These are phyloP conservation scores for Phocoena sinus DNA, from an alignment of 2,113 vertebrate species.

Conservation along the genomic window DNA sequence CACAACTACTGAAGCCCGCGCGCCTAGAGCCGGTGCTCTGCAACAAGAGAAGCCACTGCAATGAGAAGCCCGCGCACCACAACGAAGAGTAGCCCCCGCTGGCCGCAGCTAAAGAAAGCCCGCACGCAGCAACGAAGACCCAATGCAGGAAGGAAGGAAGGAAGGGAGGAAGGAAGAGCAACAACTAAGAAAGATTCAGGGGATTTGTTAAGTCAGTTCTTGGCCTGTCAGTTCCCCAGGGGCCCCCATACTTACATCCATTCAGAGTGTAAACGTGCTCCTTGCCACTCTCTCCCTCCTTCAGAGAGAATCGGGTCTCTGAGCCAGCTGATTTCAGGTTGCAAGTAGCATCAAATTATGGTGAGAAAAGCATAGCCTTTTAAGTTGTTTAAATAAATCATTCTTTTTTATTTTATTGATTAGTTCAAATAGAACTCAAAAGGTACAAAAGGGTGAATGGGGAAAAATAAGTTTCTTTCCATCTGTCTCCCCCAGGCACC, in stretches of 20 bases:
- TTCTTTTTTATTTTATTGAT: neutral
- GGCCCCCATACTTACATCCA: neutral
- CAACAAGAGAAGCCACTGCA: too few species aligned
- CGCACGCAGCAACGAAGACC: too few species aligned
- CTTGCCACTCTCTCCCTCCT: neutral
- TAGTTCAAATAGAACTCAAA: neutral
- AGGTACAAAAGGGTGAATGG: neutral
- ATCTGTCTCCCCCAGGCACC: neutral
- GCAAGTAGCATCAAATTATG: neutral
- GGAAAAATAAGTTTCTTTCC: neutral
- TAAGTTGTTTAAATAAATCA: neutral
- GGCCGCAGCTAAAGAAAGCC: too few species aligned
- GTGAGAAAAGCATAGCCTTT: neutral
- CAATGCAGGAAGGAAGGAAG: too few species aligned
- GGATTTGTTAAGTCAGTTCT: neutral
- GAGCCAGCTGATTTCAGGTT: neutral
- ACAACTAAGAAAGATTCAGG: neutral
- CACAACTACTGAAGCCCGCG: too few species aligned
- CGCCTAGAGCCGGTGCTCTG: rapidly evolving
- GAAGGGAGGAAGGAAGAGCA: too few species aligned
- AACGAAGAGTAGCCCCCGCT: too few species aligned
- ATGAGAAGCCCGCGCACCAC: too few species aligned
- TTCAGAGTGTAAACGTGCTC: neutral
- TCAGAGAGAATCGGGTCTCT: too few species aligned
- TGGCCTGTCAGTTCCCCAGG: neutral